A percentile compares a stretch with the other conserved stretches of the same genome.
Conservation (phyloP, 2,797 vertebrate genomes). For the Adrianichthys oophorus region DNA sequence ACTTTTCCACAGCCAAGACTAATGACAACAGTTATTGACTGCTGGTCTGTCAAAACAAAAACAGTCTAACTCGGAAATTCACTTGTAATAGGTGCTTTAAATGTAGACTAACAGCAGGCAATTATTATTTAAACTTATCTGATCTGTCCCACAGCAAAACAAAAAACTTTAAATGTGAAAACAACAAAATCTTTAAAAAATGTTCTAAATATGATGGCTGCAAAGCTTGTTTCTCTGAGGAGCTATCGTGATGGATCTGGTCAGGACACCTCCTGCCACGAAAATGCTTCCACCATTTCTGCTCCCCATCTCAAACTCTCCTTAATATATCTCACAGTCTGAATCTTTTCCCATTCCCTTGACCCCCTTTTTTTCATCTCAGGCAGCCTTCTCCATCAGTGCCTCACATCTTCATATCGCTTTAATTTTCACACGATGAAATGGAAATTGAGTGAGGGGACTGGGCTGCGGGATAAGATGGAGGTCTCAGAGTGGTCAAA, state of each 20-base stretch:
- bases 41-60: no score
- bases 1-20: no score
- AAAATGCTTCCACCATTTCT: conserved; percentile 64
- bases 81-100: no score
- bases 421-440: conserved; percentile 73
- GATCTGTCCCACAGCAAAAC: conserved; percentile 38
- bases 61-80: no score
- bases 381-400: conserved; percentile 61
- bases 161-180: conserved; percentile 9
- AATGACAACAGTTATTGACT: no score
- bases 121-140: conserved; percentile 55
- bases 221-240: conserved; percentile 44
- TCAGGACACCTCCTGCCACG: conserved; percentile 57
- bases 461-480: conserved; percentile 75
- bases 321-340: conserved; percentile 53
- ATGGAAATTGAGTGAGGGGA: conserved; percentile 79
- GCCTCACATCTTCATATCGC: conserved; percentile 77
- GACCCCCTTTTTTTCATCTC: conserved; percentile 56
- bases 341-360: conserved; percentile 50
- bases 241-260: conserved; percentile 55
- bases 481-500: conserved; percentile 72
- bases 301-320: conserved; percentile 51
- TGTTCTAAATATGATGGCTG: conserved; percentile 29
- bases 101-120: no score
- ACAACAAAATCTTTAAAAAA: conserved; percentile 5